A percentile compares a stretch with the other conserved stretches of the same genome.
Evolutionary conservation across 2,888 invertebrate genomes (phyloP).

Genomic region (Machimus rusticus): DNA sequence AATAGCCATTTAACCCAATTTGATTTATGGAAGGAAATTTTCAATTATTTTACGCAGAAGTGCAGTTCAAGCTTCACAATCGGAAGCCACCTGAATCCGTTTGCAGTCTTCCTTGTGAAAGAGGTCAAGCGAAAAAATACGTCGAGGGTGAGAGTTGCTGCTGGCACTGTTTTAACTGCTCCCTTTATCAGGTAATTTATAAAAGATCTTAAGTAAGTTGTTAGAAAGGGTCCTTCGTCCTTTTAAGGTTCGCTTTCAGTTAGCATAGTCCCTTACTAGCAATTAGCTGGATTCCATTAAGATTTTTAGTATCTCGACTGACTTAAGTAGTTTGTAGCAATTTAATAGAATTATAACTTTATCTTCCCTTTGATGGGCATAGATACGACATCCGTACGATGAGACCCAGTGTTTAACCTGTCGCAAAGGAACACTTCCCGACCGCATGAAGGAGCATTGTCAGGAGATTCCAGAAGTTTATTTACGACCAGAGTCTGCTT

Average conservation of each 20-base stretch:
- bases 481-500: constrained; percentile 81
- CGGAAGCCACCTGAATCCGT: constrained; percentile 85
- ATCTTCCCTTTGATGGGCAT: constrained; percentile 49
- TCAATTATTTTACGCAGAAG: constrained; percentile 66
- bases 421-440: constrained; percentile 83
- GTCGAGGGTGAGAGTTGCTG: constrained; percentile 93
- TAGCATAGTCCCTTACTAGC: background rate
- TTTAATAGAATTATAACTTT: background rate
- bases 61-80: constrained; percentile 83
- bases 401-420: constrained; percentile 87
- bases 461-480: constrained; percentile 83
- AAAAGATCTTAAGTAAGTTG: background rate
- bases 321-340: background rate
- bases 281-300: background rate
- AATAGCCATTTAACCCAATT: constrained; percentile 32
- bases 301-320: background rate
- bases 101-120: constrained; percentile 87
- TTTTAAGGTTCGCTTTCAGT: background rate
- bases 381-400: constrained; percentile 82
- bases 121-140: constrained; percentile 90
- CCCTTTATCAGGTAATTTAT: constrained; percentile 77
- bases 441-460: constrained; percentile 76
- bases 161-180: constrained; percentile 93
- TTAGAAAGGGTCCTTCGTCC: background rate
- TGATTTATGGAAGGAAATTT: constrained; percentile 37